phyloP scores from a whole-genome alignment of 2,888 invertebrate genomes.

The Aspidapion aeneum region DNA sequence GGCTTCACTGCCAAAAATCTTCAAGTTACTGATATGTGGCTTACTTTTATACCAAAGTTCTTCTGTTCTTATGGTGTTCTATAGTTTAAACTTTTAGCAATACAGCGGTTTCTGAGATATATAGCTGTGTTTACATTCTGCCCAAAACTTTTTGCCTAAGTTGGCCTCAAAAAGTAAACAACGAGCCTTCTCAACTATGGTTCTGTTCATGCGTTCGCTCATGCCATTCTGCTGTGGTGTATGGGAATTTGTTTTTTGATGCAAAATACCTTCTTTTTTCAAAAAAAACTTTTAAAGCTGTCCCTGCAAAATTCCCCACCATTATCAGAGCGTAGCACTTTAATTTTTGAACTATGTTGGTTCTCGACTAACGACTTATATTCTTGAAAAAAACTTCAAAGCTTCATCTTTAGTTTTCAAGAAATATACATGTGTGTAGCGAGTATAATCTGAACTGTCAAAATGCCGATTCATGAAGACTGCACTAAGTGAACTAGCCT shows the following conservation, averaged over 20 bases:
- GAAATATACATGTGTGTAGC: conserved; percentile 24
- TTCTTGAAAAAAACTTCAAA: conserved; percentile 17
- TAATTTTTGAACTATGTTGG: conserved; percentile 18
- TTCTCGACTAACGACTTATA: conserved; percentile 22
- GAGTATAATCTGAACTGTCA: conserved; percentile 18
- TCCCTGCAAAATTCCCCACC: conserved; percentile 23
- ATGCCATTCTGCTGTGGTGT: not conserved
- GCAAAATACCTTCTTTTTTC: conserved; percentile 3
- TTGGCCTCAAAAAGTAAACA: not conserved
- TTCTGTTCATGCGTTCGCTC: not conserved
- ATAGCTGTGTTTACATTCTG: no score
- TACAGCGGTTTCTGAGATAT: no score
- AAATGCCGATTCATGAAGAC: conserved; percentile 25
- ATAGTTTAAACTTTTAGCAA: not conserved
- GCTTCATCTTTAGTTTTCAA: conserved; percentile 18
- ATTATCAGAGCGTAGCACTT: conserved; percentile 19
- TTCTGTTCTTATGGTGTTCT: conserved; percentile 32
- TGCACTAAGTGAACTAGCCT: conserved; percentile 25
- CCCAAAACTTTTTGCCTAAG: not conserved
- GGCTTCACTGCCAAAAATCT: conserved; percentile 19
- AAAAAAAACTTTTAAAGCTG: conserved; percentile 22
- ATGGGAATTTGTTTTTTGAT: conserved; percentile 2
- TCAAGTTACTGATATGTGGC: conserved; percentile 26
- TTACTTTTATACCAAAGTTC: conserved; percentile 35
- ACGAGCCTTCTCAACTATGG: not conserved